Evolutionary conservation across 2,113 vertebrate species (phyloP).

Genomic region (Propithecus coquereli): DNA sequence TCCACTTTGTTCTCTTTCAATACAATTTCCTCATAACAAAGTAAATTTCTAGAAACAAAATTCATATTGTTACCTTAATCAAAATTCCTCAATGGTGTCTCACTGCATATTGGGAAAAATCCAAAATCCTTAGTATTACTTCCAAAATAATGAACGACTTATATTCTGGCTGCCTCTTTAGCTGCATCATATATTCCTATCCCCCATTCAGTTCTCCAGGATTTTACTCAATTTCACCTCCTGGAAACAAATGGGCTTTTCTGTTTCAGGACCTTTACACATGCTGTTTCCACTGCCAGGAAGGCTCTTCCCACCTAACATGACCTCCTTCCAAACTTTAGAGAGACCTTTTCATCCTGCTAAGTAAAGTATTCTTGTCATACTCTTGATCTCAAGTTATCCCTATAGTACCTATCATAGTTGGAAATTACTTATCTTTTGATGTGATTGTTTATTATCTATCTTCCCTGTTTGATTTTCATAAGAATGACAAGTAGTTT

Average conservation of each 20-base stretch:
- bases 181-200: rapidly evolving
- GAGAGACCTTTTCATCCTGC: neutral
- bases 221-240: neutral
- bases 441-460: neutral
- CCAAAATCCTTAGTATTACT: neutral
- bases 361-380: neutral
- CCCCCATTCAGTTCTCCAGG: neutral
- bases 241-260: neutral
- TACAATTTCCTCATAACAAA: neutral
- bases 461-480: neutral
- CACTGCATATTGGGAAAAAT: neutral
- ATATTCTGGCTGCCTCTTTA: neutral
- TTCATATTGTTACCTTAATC: neutral
- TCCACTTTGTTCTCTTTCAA: neutral
- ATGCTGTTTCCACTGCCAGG: neutral
- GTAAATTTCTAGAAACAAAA: neutral
- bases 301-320: neutral
- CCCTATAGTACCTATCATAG: neutral
- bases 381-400: neutral
- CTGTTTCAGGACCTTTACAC: neutral
- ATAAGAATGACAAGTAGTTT: neutral
- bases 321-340: neutral
- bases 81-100: neutral
- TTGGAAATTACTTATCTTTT: neutral
- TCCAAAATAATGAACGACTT: neutral